Evolutionary conservation across 92 coral and sea anemone genomes (phyloP).

Genomic region (Zoanthus solanderi): DNA sequence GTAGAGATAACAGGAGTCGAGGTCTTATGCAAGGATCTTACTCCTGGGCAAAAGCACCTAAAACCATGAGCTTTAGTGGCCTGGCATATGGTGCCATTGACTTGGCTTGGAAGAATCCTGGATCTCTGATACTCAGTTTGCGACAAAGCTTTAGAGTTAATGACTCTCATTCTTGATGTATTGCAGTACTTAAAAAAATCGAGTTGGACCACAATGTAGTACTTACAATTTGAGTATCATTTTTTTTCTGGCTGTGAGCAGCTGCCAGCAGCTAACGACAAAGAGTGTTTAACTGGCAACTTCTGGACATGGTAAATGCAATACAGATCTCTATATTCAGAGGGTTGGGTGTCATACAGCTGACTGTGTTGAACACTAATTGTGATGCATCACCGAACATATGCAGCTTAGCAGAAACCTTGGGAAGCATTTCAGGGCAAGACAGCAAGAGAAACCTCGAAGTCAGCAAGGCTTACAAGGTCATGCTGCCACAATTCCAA

Average conservation of each 20-base stretch:
- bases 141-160: slow-evolving; percentile 72
- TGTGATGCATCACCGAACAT: slow-evolving; percentile 77
- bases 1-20: too few relatives aligned
- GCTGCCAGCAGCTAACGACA: slow-evolving; percentile 78
- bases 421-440: slow-evolving; percentile 31
- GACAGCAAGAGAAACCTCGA: slow-evolving; percentile 48
- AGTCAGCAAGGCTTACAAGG: not conserved
- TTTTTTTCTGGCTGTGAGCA: slow-evolving; percentile 51
- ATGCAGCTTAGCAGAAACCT: slow-evolving; percentile 51
- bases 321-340: slow-evolving; percentile 24
- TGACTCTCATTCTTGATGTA: slow-evolving; percentile 70
- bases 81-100: slow-evolving; percentile 25
- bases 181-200: slow-evolving; percentile 50
- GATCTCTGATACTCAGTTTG: slow-evolving; percentile 73
- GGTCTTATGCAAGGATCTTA: too few relatives aligned
- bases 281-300: slow-evolving; percentile 67
- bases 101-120: slow-evolving; percentile 38
- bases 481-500: slow-evolving; percentile 48
- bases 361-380: slow-evolving; percentile 45
- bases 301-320: slow-evolving; percentile 63
- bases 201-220: slow-evolving; percentile 67
- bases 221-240: slow-evolving; percentile 6
- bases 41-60: slow-evolving; percentile 45
- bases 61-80: slow-evolving; percentile 55
- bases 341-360: not conserved